Evolutionary conservation across 2,113 vertebrate genomes (phyloP), one percentile per base, ranked within the genome.

Genomic region (Paratilapia polleni): DNA sequence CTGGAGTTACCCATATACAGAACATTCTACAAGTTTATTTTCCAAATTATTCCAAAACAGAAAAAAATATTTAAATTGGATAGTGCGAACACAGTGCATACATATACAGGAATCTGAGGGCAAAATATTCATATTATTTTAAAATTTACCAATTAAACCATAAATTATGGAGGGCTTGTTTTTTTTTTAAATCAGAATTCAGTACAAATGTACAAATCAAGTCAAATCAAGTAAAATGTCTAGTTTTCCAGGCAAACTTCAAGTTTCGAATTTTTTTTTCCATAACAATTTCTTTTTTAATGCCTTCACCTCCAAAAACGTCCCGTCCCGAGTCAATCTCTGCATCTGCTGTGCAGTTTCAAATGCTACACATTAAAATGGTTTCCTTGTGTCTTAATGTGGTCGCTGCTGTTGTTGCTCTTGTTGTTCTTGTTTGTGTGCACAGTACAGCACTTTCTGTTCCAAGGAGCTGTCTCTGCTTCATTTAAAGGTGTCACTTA

Each of bases 341-440:
- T 88, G 91, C 84, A 80, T 52, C 49, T 90, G 97, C 97, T 97
- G 96, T 95, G 97, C 95, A 96, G 96, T 95, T 97, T 97, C 95
- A 95, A 95, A 96, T 96, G 96, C 97, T 97, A 97, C 97, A 97
- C 96, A 97, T 96, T 96, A 94, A 96, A 95, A 95, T 89, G 82
- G 84, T 93, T 89, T 93, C 91, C 89, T 89, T 31, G 83, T 84
- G 82, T 92, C 94, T 94, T 88, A 92, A 94, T 89, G 94, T 86
- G 91, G 92, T 70, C 70, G 87, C 90, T 89, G 92, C 91, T 91
- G 89, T 85, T 91, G 95, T 88, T 92, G 91, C 83, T 93, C 79
- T 90, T 81, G 92, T 75, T 85, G 86, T 81, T 94, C 89, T 85
- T 84, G 88, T 93, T 89, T 91, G 88, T 83, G 90, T 93, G 88